Conservation (phyloP, 2,888 invertebrate species). For the Ennomos quercinarius region DNA sequence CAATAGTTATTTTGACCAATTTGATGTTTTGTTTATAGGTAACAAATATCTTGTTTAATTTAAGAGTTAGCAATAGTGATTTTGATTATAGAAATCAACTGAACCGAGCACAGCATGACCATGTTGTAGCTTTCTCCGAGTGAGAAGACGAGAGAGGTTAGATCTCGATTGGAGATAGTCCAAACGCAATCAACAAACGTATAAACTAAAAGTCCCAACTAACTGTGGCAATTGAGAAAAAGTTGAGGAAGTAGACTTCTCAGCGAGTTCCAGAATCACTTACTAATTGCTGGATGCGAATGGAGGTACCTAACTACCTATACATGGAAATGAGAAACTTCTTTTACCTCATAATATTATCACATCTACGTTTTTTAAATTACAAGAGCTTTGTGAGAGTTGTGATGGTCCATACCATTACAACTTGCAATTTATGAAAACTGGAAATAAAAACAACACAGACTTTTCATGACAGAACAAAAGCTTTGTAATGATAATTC, state of each 20-base stretch:
- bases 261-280: constrained; percentile 52
- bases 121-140: constrained; percentile 69
- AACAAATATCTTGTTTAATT: neutral
- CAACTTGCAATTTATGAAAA: constrained; percentile 31
- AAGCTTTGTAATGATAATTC: constrained; percentile 20
- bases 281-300: constrained; percentile 38
- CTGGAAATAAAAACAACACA: constrained; percentile 34
- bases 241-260: constrained; percentile 56
- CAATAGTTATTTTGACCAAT: too few species aligned
- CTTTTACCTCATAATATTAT: constrained; percentile 7
- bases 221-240: constrained; percentile 60
- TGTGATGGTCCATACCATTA: too few species aligned
- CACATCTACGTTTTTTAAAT: constrained; percentile 38
- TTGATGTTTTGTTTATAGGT: neutral
- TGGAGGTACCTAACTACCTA: neutral
- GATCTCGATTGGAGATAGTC: constrained; percentile 64
- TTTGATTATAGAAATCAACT: constrained; percentile 18
- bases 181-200: constrained; percentile 69
- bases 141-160: constrained; percentile 65
- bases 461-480: constrained; percentile 31
- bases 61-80: too few species aligned
- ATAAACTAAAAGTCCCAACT: constrained; percentile 65
- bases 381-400: constrained; percentile 27
- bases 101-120: constrained; percentile 45
- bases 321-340: constrained; percentile 5